A percentile compares a stretch with the other conserved stretches of the same genome.
These are phyloP conservation scores for Okapia johnstoni DNA, from an alignment of 2,113 vertebrate genomes.

Conservation along the genomic window DNA sequence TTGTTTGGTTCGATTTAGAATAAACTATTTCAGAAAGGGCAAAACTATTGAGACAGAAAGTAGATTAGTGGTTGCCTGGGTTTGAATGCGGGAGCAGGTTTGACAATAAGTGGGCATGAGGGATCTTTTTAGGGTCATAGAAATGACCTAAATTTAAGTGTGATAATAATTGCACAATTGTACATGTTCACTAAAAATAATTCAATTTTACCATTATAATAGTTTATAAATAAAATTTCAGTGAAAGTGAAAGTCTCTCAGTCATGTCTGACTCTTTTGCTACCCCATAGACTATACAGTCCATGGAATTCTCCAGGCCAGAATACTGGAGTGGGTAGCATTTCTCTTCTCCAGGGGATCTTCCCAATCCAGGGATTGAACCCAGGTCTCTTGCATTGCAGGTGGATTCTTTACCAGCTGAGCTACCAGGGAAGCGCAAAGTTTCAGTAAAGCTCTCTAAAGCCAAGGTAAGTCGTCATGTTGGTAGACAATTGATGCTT, in stretches of 20 bases:
- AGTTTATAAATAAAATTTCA: background rate
- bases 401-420: too few species aligned
- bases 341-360: too few species aligned
- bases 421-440: too few species aligned
- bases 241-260: background rate
- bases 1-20: background rate
- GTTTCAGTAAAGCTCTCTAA: background rate
- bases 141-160: background rate
- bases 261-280: too few species aligned
- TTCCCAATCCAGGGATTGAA: too few species aligned
- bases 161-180: background rate
- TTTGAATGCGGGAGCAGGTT: background rate
- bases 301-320: too few species aligned
- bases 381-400: too few species aligned
- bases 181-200: background rate
- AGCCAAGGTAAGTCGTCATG: background rate
- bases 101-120: background rate
- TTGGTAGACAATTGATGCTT: background rate
- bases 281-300: too few species aligned
- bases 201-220: background rate
- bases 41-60: background rate
- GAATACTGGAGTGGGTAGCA: too few species aligned
- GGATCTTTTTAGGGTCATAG: background rate
- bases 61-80: background rate
- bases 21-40: background rate